Evolutionary conservation across 92 coral and sea anemone species (phyloP), one percentile per base, ranked within the genome.

Genomic region (Metridium senile): DNA sequence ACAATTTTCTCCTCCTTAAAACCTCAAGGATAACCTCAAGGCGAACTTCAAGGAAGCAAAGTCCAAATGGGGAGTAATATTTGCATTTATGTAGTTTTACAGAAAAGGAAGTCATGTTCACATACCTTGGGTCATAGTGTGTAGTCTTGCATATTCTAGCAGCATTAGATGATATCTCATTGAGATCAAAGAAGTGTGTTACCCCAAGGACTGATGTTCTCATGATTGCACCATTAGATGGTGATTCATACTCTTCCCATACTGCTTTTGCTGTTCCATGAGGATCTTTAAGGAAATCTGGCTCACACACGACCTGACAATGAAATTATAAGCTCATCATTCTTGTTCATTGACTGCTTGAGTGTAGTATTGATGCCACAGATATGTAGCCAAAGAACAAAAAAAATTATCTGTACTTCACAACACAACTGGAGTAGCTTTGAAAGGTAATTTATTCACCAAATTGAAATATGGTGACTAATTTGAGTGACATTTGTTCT

Each of bases 171-270:
- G 93, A 84, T 33, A 92, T 93, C 68, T 94, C 98, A 68, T 86
- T 80, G 64, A 94, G 69, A 83, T 92, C 91, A 77, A 93, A 82
- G 71, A 94, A 94, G 75, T 93, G 97, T 27, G 97, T 85, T 34
- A 94, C 77, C 29, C 98, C 97, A 43, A 94, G 86, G 32, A 90
- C 72, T 23, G 98, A 91, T 17, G 91, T 85, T 79, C 98, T 87
- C 97, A 93, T 87, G 22, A 94, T 88, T 30, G 97, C 98, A 52
- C 95, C 98, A 81, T 94, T 94, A 11, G 98, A 88, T 21, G 90
- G 92, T 31, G 93, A 92, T 62, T 89, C 95, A 65, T 67, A 79
- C 20, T 79, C 81, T 65, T 87, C 89, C 82, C 90, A 85, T 26
- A 94, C 87, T 58, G 80, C 84, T 66, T 86, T 92, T 32, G 98